Evolutionary conservation across 2,888 invertebrate species (phyloP), one percentile per base, ranked within the genome.

Genomic region (Campopleginae sp.): DNA sequence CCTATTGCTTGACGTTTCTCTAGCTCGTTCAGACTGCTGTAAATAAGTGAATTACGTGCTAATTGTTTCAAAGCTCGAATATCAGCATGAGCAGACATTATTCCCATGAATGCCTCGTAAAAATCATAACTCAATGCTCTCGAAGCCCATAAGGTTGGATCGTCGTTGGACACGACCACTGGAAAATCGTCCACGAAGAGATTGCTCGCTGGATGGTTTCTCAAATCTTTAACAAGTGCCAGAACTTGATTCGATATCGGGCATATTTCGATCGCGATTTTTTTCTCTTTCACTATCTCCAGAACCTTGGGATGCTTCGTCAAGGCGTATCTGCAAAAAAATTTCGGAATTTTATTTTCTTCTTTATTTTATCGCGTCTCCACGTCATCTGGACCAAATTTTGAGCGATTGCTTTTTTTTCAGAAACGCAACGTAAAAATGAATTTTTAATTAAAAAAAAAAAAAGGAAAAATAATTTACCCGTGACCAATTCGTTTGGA

Each of bases 401-500:
- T 31, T 31, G 2, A 31, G 4, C 31, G 4, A 31, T 4, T 4
- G 31, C 4, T 31, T 31, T 31, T 31, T 31, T 4, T 2, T 31
- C 31, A 38, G 6, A 2, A 38, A 6, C 6, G 38, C 38, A 38
- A 38, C 38, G 38, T 38, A 4, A 38, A 38, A 38, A 38, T 38
- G 6, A 4, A 31, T 33, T 33, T 33, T 33, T 33, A 4, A 5
- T 33, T 10, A 38, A 10, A 38, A 38, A 10, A 38, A 27, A 27
- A 27, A 1, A 27, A 27, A 27, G 12, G 23, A 0, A 10, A 58
- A 58, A n/a, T n/a, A n/a, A n/a, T n/a, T 80, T 89, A 97, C 2
- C 96, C 98, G 87, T 98, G 98, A 0, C 97, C 98, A 81, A 98
- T 96, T 66, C 98, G 95, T 88, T 96, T 96, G 0, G 96, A 95